Conservation (phyloP, 35 echinoderm and acorn worm genomes). For the Diadema setosum region DNA sequence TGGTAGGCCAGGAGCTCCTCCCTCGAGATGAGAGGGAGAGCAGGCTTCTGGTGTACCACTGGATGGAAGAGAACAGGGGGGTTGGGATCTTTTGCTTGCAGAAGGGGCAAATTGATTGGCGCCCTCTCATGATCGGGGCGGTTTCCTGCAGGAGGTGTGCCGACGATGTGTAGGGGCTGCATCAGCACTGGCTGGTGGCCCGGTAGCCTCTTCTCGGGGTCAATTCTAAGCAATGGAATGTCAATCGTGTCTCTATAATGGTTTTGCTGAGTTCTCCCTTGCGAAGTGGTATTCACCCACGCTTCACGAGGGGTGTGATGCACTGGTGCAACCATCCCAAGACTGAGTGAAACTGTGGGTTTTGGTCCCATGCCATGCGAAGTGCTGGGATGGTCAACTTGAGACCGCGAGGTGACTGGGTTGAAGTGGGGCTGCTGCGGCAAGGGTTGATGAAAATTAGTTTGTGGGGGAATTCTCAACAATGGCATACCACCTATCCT, state of each 20-base stretch:
- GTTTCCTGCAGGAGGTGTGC: background rate
- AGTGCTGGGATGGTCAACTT: background rate
- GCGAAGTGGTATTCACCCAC: background rate
- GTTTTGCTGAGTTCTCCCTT: background rate
- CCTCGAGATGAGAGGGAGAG: background rate
- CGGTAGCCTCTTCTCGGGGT: background rate
- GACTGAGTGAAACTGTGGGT: background rate
- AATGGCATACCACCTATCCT: background rate
- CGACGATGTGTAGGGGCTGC: background rate
- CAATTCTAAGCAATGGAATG: background rate
- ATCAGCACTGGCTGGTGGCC: background rate
- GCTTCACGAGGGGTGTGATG: background rate
- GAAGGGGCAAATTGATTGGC: background rate
- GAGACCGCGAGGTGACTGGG: background rate
- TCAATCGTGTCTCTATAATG: background rate
- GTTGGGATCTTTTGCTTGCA: background rate
- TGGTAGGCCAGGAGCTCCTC: conserved; percentile 21
- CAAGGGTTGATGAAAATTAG: background rate
- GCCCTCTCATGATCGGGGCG: background rate
- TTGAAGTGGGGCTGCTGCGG: background rate
- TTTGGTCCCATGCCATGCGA: background rate
- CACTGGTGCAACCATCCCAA: background rate
- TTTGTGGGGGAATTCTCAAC: conserved; percentile 8
- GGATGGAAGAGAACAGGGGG: background rate
- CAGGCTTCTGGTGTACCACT: background rate